Conservation (phyloP, 92 coral and sea anemone species). For the Micromussa lordhowensis region DNA sequence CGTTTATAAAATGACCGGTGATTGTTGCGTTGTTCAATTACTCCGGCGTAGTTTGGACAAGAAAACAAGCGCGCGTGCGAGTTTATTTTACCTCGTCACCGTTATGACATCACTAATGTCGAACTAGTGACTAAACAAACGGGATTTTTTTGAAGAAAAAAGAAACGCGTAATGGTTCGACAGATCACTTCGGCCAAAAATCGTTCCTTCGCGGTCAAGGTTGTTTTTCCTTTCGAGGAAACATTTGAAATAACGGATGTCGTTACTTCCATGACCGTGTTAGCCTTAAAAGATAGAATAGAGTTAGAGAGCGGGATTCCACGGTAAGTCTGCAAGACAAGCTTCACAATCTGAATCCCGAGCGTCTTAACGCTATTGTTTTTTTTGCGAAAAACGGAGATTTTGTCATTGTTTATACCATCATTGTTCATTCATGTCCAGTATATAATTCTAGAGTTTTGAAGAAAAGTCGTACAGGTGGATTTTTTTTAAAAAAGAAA, state of each 20-base stretch:
- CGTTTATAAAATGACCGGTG: too few relatives aligned
- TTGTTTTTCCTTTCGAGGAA: conserved; percentile 68
- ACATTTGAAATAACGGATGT: conserved; percentile 54
- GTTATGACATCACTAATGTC: not conserved
- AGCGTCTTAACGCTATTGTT: too few relatives aligned
- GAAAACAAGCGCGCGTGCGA: not conserved
- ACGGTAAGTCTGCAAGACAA: conserved; percentile 51
- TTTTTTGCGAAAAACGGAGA: too few relatives aligned
- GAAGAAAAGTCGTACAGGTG: too few relatives aligned
- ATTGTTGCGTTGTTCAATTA: too few relatives aligned
- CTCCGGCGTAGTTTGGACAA: too few relatives aligned
- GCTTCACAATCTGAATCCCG: too few relatives aligned
- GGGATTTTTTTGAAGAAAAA: not conserved
- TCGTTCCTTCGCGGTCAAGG: conserved; percentile 57
- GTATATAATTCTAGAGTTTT: too few relatives aligned
- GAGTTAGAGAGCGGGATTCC: conserved; percentile 78
- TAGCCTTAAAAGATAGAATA: conserved; percentile 69
- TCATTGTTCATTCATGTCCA: too few relatives aligned
- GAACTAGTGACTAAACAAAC: not conserved
- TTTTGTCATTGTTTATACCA: too few relatives aligned
- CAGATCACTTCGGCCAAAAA: conserved; percentile 34
- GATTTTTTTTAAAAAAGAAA: too few relatives aligned
- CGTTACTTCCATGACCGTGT: conserved; percentile 56
- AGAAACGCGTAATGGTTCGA: not conserved
- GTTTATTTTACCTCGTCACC: not conserved